phyloP scores from a whole-genome alignment of 2,797 vertebrate genomes.

The Xenopus petersii region DNA sequence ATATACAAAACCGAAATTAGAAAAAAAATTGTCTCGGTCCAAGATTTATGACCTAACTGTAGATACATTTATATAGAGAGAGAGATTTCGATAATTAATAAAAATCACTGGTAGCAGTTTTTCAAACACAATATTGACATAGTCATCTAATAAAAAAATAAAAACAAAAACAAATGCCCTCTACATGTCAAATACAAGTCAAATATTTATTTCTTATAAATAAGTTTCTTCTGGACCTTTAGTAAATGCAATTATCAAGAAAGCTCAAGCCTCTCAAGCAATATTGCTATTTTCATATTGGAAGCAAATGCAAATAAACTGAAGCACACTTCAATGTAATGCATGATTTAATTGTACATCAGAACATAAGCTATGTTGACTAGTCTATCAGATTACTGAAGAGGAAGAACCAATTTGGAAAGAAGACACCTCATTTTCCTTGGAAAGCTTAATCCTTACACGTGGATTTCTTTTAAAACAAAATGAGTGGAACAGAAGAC shows the following conservation, averaged over 20 bases:
- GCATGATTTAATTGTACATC: not conserved
- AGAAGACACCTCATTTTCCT: slow-evolving; percentile 33
- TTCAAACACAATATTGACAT: no score
- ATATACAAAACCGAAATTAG: no score
- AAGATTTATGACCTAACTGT: no score
- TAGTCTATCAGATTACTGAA: slow-evolving; percentile 3
- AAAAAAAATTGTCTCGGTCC: no score
- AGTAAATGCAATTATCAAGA: not conserved
- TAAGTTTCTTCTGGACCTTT: not conserved
- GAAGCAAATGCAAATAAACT: not conserved
- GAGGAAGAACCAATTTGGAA: slow-evolving; percentile 27
- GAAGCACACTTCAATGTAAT: not conserved
- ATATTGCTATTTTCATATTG: not conserved
- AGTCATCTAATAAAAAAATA: no score
- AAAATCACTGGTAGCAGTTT: no score
- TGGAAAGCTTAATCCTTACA: slow-evolving; percentile 27
- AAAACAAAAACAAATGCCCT: no score
- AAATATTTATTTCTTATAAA: no score
- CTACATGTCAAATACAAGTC: no score
- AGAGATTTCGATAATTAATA: no score
- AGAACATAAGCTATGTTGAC: not conserved
- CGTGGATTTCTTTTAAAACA: slow-evolving; percentile 23
- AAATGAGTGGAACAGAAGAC: slow-evolving; percentile 30
- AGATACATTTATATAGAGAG: no score
- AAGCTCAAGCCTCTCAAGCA: not conserved